Evolutionary conservation across 2,113 vertebrate genomes (phyloP), one percentile per base, ranked within the genome.

Genomic region (Athene cunicularia): DNA sequence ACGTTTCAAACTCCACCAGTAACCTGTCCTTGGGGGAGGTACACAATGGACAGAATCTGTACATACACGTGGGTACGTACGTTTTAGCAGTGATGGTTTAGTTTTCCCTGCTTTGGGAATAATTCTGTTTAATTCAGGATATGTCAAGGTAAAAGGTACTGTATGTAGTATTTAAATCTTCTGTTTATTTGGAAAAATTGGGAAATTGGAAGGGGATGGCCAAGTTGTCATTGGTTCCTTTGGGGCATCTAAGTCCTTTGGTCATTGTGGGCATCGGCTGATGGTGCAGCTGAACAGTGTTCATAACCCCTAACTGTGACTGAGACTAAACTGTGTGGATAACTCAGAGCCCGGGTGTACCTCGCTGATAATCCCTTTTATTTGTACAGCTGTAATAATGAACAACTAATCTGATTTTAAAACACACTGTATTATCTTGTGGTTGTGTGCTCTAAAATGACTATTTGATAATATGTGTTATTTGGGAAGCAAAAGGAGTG

Each of bases 61-160:
- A 5, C 28, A 2, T 8, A 12, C 15, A 6, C 3, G 1, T 33
- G 23, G 49, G 39, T 7, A 17, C 5, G 5, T 4, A 1, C 10
- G 20, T 8, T 1, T 70, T 5, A 27, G 27, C 43, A 32, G 76
- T 14, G 43, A 35, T 30, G 50, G 4, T 87, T 52, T 8, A 15
- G 17, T 47, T 70, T 59, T 49, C 72, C 9, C 2, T 32, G 27
- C 43, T 32, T 72, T 43, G 56, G 80, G 68, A 76, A 59, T 50
- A 58, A 80, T 22, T 49, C 53, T 76, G 0, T 56, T 72, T 63
- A n/a, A 41, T 59, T 81, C 68, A 23, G 49, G 45, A 8, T 70
- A 0, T 73, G 24, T 43, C 45, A 39, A 33, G 59, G 35, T 47
- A 12, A 82, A 88, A 63, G 35, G 33, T 60, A 12, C 27, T 18